Base-by-base conservation (phyloP, 1,140 invertebrate species). In the Anadara kagoshimensis region DNA sequence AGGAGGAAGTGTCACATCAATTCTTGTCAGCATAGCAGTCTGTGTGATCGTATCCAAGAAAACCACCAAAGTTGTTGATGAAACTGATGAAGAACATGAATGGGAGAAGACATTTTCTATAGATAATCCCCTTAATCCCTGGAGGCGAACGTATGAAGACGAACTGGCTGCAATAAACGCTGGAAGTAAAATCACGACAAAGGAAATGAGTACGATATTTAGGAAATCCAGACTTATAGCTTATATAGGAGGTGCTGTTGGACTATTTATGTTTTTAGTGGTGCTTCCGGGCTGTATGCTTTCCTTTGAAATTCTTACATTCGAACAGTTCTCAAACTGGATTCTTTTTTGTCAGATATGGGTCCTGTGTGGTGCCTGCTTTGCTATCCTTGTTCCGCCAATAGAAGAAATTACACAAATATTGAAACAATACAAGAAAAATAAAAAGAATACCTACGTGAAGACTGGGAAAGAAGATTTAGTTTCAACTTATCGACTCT, bases 91-190 rank as follows among this genome's bases (percentile, higher is more conserved):
- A 18, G 22, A 69, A 57, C 49, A 41, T 36, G 83, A 84, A 68
- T 89, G 88, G 87, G 84, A 87, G 56, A 85, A 83, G 69, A 86
- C 86, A 0, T 73, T 87, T 18, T 82, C 88, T 47, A 89, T 89
- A 57, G 87, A 89, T 62, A 89, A 89, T 64, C 88, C 88, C 1
- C 78, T 89, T 20, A 78, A 75, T 53, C 87, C 88, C 26, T 89
- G 87, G 86, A 64, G 75, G 24, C 71, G 86, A 26, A 59, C 80
- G 14, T 89, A 87, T 71, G 69, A 79, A 44, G 78, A 87, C 58
- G 80, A 87, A 47, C 61, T 84, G 0, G 59, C 72, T 10, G 10
- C 69, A 14, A 65, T 79, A 44, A 67, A 76, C 45, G 57, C 71
- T 11, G 76, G 71, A 29, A 61, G 57, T 10, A 51, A 69, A n/a